phyloP scores from a whole-genome alignment of 2,797 vertebrate species.

The Gorsachius magnificus region DNA sequence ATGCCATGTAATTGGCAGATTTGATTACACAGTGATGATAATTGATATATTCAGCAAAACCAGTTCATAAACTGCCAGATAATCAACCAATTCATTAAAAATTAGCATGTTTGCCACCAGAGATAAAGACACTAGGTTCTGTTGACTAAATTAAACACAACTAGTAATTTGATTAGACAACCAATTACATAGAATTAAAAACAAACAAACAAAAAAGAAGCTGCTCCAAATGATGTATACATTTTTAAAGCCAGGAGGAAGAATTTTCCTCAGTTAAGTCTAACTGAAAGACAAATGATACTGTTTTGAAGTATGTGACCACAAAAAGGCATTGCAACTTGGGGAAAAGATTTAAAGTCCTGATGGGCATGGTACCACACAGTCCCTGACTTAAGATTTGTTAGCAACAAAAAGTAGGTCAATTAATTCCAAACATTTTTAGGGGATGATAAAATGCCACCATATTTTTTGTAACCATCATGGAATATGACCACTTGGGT shows the following conservation, averaged over 20 bases:
- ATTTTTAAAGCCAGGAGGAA: neutral
- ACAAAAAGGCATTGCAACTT: neutral
- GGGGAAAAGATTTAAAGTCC: neutral
- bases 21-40: neutral
- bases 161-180: neutral
- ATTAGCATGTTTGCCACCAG: neutral
- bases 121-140: neutral
- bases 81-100: slow-evolving; percentile 13
- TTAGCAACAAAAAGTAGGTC: neutral
- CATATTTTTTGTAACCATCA: neutral
- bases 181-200: neutral
- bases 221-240: neutral
- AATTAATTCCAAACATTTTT: neutral
- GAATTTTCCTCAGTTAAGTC: neutral
- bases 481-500: neutral
- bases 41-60: neutral
- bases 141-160: neutral
- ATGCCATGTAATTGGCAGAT: neutral
- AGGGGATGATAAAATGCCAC: neutral
- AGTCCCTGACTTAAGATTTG: neutral
- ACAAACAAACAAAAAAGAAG: neutral
- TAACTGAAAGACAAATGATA: neutral
- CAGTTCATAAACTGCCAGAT: neutral
- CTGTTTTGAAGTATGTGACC: neutral
- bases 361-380: neutral